These are phyloP conservation scores for Leptopilina drosophilae DNA, from an alignment of 2,888 invertebrate genomes.

Conservation along the genomic window DNA sequence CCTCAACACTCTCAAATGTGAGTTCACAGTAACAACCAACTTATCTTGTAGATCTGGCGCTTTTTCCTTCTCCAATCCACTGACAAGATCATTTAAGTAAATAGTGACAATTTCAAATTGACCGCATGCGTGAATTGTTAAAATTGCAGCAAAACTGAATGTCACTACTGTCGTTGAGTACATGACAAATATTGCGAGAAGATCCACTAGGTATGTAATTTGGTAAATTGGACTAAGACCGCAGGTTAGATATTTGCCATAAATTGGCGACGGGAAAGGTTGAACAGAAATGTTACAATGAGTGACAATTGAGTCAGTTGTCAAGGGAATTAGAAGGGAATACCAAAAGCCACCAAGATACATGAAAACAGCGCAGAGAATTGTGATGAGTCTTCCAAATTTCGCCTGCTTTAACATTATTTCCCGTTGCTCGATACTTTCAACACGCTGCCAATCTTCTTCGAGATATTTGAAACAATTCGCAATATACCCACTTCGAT, in stretches of 20 bases:
- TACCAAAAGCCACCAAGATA: constrained; percentile 60
- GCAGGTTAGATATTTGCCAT: constrained; percentile 62
- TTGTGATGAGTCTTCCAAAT: constrained; percentile 58
- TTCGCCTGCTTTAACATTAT: constrained; percentile 57
- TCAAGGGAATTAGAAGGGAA: constrained; percentile 46
- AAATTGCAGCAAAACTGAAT: constrained; percentile 67
- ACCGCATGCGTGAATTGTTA: constrained; percentile 70
- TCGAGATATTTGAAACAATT: constrained; percentile 43
- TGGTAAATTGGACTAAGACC: constrained; percentile 66
- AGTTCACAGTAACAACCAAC: constrained; percentile 1
- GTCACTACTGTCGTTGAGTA: constrained; percentile 66
- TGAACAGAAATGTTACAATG: constrained; percentile 29
- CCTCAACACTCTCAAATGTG: constrained; percentile 31
- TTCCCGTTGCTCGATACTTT: constrained; percentile 22
- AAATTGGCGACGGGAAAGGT: constrained; percentile 65
- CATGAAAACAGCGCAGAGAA: constrained; percentile 60
- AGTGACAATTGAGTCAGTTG: constrained; percentile 27
- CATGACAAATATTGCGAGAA: constrained; percentile 64
- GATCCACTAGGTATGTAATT: constrained; percentile 66
- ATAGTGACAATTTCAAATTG: constrained; percentile 66
- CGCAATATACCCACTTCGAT: constrained; percentile 32
- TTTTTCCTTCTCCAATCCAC: not conserved
- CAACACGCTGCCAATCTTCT: constrained; percentile 42
- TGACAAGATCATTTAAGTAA: not conserved
- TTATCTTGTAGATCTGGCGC: not conserved